Conservation (phyloP, 2,113 vertebrate genomes). For the Saimiri boliviensis region DNA sequence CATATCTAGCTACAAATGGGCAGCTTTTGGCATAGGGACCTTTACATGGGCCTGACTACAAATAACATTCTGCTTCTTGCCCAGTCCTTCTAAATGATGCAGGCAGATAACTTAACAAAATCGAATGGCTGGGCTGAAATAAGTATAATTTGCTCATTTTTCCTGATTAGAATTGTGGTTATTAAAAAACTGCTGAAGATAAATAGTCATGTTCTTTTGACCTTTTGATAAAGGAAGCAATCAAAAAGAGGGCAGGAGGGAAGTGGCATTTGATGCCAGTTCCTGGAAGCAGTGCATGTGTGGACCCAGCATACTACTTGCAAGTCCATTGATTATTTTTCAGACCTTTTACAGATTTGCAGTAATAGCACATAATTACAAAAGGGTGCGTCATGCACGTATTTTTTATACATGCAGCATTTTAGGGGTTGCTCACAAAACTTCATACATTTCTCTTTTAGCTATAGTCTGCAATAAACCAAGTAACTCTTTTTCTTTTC, state of each 20-base stretch:
- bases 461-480: neutral
- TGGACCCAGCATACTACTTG: neutral
- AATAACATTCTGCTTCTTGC: neutral
- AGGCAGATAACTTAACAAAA: neutral
- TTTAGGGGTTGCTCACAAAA: neutral
- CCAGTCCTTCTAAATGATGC: neutral
- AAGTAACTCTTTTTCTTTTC: neutral
- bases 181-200: neutral
- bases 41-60: neutral
- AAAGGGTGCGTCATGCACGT: accelerated
- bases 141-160: neutral
- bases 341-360: neutral
- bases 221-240: neutral
- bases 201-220: neutral
- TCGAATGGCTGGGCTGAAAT: neutral
- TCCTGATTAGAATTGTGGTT: neutral
- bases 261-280: neutral
- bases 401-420: neutral
- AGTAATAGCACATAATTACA: accelerated
- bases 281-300: neutral
- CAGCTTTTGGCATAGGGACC: neutral
- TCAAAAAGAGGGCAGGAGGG: neutral
- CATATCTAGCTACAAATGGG: neutral
- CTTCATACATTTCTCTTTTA: neutral
- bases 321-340: neutral